Evolutionary conservation across 2,797 vertebrate species (phyloP).

Genomic region (Gallinago solitaria): DNA sequence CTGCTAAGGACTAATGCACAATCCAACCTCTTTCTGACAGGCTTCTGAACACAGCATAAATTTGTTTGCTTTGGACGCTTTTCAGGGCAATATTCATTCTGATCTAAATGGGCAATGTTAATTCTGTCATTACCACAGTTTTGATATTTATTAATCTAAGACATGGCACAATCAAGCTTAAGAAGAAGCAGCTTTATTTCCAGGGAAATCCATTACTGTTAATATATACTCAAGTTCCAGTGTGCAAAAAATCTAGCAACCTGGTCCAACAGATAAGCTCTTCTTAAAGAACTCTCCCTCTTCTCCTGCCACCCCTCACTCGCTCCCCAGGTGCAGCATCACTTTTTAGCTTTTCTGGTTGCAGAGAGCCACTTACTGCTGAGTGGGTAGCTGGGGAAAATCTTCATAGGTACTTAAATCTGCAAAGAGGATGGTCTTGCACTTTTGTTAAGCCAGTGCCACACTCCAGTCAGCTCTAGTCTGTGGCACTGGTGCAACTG

Average conservation of each 20-base stretch:
- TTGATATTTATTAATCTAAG: background rate
- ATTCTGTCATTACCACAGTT: background rate
- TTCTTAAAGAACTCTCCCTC: background rate
- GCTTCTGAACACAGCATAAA: slow-evolving; percentile 10
- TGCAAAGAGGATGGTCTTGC: background rate
- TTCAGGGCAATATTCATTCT: background rate
- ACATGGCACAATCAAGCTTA: background rate
- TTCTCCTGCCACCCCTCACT: background rate
- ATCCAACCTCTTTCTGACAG: slow-evolving; percentile 35
- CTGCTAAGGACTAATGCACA: background rate
- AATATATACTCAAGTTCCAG: background rate
- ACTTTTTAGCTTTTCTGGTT: background rate
- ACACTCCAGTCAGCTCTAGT: background rate
- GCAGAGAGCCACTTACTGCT: background rate
- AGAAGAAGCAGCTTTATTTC: background rate
- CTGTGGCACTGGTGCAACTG: background rate
- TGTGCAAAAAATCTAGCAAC: background rate
- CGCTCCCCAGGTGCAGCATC: background rate
- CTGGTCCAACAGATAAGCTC: background rate
- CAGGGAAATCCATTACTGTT: background rate
- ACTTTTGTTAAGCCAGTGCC: background rate
- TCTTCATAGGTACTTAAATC: background rate
- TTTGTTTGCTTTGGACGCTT: slow-evolving; percentile 33
- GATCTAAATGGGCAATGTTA: background rate
- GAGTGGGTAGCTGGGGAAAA: background rate